Percentiles rank a stretch among this genome's conserved stretches.
Conservation (phyloP, 2,113 vertebrate genomes). For the Gnathochromis pfefferi region DNA sequence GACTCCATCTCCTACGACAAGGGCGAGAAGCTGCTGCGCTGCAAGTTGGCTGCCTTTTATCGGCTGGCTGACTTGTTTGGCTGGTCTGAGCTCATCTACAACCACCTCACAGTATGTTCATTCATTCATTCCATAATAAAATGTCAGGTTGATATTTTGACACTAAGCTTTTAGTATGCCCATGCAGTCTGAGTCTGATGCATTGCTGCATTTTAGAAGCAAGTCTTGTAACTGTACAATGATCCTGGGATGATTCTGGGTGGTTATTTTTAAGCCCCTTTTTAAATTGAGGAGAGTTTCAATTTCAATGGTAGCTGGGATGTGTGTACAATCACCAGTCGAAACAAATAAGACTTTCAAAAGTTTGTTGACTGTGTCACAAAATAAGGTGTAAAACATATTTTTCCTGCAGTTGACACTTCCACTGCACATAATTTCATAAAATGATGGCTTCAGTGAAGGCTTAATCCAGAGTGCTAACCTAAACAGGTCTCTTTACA, state of each 20-base stretch:
- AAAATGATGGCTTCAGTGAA: neutral
- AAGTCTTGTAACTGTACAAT: neutral
- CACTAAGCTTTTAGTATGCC: neutral
- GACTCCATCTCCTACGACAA: slow-evolving; percentile 98
- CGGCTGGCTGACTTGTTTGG: slow-evolving; percentile 91
- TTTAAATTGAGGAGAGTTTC: neutral
- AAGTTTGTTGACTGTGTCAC: neutral
- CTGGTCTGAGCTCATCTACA: slow-evolving; percentile 98
- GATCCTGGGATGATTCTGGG: neutral
- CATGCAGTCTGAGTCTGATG: neutral
- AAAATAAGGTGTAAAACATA: neutral
- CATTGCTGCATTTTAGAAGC: neutral
- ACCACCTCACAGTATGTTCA: slow-evolving; percentile 87
- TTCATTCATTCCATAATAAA: neutral
- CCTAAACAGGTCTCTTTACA: neutral
- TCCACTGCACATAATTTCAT: neutral
- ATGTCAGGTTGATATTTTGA: neutral
- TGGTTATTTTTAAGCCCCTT: neutral
- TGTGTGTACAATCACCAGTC: neutral
- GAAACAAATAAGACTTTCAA: neutral
- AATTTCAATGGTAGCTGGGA: neutral
- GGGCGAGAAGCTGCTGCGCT: slow-evolving; percentile 90
- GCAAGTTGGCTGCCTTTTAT: slow-evolving; percentile 93
- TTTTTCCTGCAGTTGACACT: neutral
- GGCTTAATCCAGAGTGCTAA: neutral